phyloP scores from a whole-genome alignment of 2,113 vertebrate species.

The Rhinoderma darwinii region DNA sequence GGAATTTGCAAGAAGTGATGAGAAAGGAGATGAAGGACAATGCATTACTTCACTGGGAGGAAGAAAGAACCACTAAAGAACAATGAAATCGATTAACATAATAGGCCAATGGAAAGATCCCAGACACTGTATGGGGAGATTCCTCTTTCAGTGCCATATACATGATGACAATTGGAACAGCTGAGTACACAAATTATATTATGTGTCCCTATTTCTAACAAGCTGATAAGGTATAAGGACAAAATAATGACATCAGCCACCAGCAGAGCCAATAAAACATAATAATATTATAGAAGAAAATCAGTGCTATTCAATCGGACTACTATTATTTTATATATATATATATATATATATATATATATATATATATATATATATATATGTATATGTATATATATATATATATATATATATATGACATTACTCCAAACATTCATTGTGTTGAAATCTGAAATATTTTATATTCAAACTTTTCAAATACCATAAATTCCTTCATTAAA shows the following conservation, averaged over 20 bases:
- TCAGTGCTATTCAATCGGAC: neutral
- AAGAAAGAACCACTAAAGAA: constrained; percentile 39
- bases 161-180: constrained; percentile 28
- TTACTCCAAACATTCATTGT: no score
- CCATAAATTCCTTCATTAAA: neutral
- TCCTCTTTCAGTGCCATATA: constrained; percentile 30
- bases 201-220: neutral
- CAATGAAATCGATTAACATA: constrained; percentile 55
- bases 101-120: constrained; percentile 36
- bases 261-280: neutral
- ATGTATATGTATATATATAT: no score
- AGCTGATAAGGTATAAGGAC: neutral
- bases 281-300: neutral
- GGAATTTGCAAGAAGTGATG: constrained; percentile 43
- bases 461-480: no score
- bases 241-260: neutral
- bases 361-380: no score
- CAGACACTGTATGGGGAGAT: constrained; percentile 31
- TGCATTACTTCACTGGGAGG: constrained; percentile 17
- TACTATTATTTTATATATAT: neutral
- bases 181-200: constrained; percentile 46
- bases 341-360: no score
- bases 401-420: no score
- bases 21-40: constrained; percentile 47
- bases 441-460: no score